Evolutionary conservation across 2,888 invertebrate genomes (phyloP).

Genomic region (Drosophila lacicola): DNA sequence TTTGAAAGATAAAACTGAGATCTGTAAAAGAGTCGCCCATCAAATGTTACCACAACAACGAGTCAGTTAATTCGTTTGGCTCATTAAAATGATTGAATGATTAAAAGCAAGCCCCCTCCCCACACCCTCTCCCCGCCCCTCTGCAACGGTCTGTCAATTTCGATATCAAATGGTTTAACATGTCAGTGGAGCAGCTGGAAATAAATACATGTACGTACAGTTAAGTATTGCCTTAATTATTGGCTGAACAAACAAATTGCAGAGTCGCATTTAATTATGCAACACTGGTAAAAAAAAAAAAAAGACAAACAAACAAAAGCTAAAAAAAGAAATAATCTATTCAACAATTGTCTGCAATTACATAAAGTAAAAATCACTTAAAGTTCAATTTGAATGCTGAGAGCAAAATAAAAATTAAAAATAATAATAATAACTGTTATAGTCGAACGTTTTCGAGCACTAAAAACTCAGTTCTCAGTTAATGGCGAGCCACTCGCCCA

Average conservation of each 20-base stretch:
- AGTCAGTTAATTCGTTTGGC: conserved; percentile 43
- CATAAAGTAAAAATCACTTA: conserved; percentile 17
- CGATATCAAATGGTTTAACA: conserved; percentile 50
- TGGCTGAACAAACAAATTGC: conserved; percentile 53
- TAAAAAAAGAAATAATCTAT: not conserved
- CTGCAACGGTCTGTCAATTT: conserved; percentile 50
- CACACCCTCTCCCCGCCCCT: not conserved
- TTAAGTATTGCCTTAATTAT: conserved; percentile 69
- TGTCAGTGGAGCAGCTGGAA: conserved; percentile 65
- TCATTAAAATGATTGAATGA: conserved; percentile 61
- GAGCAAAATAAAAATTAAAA: too few species aligned
- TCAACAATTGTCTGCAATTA: conserved; percentile 29
- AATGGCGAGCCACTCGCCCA: conserved; percentile 16
- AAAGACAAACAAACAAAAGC: not conserved
- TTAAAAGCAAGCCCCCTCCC: conserved; percentile 1
- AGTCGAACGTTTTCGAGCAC: conserved; percentile 12
- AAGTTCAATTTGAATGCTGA: not conserved
- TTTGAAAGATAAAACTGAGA: conserved; percentile 47
- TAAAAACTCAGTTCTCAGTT: conserved; percentile 29
- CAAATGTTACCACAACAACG: conserved; percentile 22
- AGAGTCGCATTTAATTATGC: conserved; percentile 58
- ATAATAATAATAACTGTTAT: not conserved
- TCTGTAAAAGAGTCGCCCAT: conserved; percentile 31
- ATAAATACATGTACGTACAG: conserved; percentile 32
- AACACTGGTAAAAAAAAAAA: conserved; percentile 36